These are phyloP conservation scores for Vimba vimba DNA, from an alignment of 2,113 vertebrate genomes.

Conservation along the genomic window DNA sequence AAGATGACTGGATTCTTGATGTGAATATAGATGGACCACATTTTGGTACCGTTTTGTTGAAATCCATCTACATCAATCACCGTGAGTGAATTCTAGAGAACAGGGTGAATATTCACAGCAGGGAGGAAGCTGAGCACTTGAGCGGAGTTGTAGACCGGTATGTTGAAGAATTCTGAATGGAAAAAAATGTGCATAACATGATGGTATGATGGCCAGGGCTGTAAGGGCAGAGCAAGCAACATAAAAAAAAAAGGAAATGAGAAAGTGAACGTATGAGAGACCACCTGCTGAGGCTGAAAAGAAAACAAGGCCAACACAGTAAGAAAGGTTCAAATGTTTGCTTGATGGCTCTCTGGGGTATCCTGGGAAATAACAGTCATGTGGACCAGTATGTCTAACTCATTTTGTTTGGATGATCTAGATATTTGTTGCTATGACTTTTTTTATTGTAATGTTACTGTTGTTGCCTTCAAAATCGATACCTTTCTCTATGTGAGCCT, in stretches of 20 bases:
- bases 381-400: neutral
- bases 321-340: neutral
- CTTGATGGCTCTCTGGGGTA: constrained; percentile 1
- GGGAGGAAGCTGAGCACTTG: neutral
- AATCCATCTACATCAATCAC: neutral
- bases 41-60: neutral
- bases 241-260: neutral
- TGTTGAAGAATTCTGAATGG: neutral
- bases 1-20: neutral
- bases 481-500: neutral
- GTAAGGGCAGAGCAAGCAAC: neutral
- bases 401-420: neutral
- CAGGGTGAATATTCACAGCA: neutral
- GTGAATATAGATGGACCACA: neutral
- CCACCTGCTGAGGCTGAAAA: neutral
- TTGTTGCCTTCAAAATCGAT: constrained; percentile 2
- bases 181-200: neutral
- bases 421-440: neutral
- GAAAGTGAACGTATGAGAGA: neutral
- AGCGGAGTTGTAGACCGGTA: neutral
- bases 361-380: neutral
- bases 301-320: constrained; percentile 7
- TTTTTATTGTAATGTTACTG: constrained; percentile 1
- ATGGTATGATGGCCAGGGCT: neutral
- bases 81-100: neutral